A percentile compares a stretch with the other conserved stretches of the same genome.
Evolutionary conservation across 2,888 invertebrate species (phyloP).

Genomic region (Chydorus sphaericus): DNA sequence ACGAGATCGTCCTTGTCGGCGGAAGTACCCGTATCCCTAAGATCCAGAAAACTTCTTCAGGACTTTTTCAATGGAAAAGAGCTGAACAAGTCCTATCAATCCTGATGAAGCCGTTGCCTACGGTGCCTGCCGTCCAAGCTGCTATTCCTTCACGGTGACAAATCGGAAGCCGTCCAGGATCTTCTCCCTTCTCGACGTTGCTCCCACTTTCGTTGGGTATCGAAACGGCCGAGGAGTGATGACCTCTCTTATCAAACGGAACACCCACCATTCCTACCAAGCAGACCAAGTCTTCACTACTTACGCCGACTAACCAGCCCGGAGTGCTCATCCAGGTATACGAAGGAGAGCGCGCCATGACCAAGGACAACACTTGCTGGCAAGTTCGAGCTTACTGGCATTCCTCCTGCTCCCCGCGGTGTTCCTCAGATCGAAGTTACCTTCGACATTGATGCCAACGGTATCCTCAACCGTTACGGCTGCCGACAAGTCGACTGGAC

Average conservation of each 20-base stretch:
- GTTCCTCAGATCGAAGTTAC: conserved; percentile 42
- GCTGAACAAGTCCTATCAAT: conserved; percentile 89
- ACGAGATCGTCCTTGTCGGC: conserved; percentile 84
- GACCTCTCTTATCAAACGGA: conserved; percentile 92
- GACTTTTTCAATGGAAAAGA: conserved; percentile 89
- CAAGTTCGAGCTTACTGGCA: conserved; percentile 39
- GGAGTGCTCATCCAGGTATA: conserved; percentile 58
- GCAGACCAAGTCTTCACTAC: conserved; percentile 91
- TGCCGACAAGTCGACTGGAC: conserved; percentile 36
- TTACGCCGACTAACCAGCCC: conserved; percentile 95
- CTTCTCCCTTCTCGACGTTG: conserved; percentile 79
- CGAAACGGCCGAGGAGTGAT: conserved; percentile 82
- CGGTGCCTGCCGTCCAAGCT: conserved; percentile 89
- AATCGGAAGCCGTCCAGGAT: conserved; percentile 52
- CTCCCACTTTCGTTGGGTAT: conserved; percentile 81
- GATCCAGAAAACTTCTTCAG: conserved; percentile 88
- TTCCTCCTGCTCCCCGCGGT: conserved; percentile 34
- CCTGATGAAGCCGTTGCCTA: conserved; percentile 97
- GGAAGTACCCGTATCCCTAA: conserved; percentile 97
- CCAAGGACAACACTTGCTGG: conserved; percentile 33
- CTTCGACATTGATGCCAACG: conserved; percentile 40
- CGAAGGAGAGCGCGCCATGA: conserved; percentile 30
- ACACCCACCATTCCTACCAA: conserved; percentile 95
- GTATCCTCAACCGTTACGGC: conserved; percentile 40
- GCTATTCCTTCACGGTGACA: conserved; percentile 78